Conservation (phyloP, 2,888 invertebrate species). For the Ochropleura plecta region DNA sequence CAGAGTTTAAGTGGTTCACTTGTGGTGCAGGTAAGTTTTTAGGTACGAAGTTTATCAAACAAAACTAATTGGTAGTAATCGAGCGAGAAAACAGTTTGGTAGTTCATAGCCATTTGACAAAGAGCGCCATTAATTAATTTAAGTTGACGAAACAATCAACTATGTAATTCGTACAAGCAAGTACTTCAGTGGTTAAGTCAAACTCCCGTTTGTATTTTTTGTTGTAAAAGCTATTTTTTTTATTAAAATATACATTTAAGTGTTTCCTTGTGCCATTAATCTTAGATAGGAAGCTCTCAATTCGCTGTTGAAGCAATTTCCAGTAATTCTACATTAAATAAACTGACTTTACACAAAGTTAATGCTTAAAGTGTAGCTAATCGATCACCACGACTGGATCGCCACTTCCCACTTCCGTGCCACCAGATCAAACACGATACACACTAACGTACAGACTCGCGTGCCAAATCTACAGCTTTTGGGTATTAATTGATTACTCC, state of each 20-base stretch:
- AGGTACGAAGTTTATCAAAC: constrained; percentile 30
- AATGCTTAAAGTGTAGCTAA: constrained; percentile 36
- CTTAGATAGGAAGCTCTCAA: constrained; percentile 9
- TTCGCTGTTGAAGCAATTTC: constrained; percentile 12
- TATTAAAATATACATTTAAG: neutral
- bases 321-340: neutral
- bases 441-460: constrained; percentile 10
- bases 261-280: constrained; percentile 15
- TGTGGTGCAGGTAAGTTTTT: constrained; percentile 21
- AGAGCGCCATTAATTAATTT: constrained; percentile 31
- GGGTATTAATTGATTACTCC: constrained; percentile 17
- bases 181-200: neutral
- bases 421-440: constrained; percentile 42
- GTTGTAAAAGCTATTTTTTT: neutral
- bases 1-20: neutral
- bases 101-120: constrained; percentile 22
- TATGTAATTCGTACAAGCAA: neutral
- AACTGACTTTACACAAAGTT: constrained; percentile 10
- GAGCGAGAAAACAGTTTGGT: constrained; percentile 45
- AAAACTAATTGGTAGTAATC: constrained; percentile 35
- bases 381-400: constrained; percentile 46
- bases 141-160: constrained; percentile 4
- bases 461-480: constrained; percentile 12
- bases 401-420: constrained; percentile 60
- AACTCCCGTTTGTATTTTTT: neutral